Evolutionary conservation across 2,113 vertebrate genomes (phyloP).

Genomic region (Psephotus haematonotus): DNA sequence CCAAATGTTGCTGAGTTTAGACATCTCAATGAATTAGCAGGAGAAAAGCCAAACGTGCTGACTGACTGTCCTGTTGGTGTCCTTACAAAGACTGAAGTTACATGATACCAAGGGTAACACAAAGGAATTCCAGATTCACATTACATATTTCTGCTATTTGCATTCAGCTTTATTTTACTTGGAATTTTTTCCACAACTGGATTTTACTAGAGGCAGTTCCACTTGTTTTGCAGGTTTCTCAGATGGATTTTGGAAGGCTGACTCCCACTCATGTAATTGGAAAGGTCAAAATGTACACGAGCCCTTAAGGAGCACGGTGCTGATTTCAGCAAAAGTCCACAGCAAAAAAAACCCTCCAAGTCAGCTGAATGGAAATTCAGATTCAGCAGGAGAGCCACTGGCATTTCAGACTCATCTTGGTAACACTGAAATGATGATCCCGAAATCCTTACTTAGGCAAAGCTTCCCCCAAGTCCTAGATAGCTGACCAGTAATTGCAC

Average conservation of each 20-base stretch:
- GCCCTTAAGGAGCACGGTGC: background rate
- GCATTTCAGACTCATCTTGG: background rate
- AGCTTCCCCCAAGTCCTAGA: background rate
- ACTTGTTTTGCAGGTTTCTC: constrained; percentile 20
- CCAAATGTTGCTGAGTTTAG: background rate
- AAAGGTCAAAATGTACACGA: constrained; percentile 35
- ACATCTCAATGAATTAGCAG: background rate
- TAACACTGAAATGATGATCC: constrained; percentile 29
- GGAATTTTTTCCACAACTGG: background rate
- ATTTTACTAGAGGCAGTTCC: constrained; percentile 9
- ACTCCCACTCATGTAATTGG: constrained; percentile 1
- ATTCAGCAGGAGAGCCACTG: background rate
- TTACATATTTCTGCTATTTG: background rate
- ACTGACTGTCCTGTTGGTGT: background rate
- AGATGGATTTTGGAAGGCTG: background rate
- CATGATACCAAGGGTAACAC: background rate
- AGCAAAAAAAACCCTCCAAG: background rate
- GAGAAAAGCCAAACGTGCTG: background rate
- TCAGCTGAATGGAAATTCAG: constrained; percentile 37
- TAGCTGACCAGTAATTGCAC: constrained; percentile 30
- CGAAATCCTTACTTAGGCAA: constrained; percentile 56
- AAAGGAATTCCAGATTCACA: background rate
- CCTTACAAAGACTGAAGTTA: background rate
- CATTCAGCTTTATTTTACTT: background rate
- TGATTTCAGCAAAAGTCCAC: constrained; percentile 46